Conservation (phyloP, 2,113 vertebrate species). For the Leptodactylus fuscus region DNA sequence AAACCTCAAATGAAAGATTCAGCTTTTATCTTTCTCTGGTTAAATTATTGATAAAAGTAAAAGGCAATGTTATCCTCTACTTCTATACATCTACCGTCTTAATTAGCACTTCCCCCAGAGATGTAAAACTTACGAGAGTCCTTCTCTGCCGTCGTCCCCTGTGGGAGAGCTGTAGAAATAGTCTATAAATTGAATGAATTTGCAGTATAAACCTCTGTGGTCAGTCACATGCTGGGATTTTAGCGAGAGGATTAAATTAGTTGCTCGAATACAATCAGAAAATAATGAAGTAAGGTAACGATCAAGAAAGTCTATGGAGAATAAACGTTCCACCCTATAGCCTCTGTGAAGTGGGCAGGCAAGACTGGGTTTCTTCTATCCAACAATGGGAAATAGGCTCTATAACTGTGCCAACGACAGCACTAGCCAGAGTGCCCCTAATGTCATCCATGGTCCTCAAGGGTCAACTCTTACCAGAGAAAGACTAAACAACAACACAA, state of each 20-base stretch:
- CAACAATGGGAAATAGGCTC: neutral
- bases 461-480: too few species aligned
- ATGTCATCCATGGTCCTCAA: too few species aligned
- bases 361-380: neutral
- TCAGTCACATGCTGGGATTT: constrained; percentile 27
- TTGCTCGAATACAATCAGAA: neutral
- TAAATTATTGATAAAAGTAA: constrained; percentile 8
- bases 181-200: constrained; percentile 39
- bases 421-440: too few species aligned
- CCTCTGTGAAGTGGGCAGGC: neutral
- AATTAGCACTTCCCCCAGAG: constrained; percentile 15
- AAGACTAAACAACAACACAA: too few species aligned
- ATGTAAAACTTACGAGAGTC: neutral
- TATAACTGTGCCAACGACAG: too few species aligned
- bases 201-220: neutral
- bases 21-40: neutral
- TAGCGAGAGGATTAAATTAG: neutral
- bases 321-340: neutral
- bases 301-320: neutral
- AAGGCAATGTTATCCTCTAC: neutral
- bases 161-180: constrained; percentile 2
- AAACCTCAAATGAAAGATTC: neutral
- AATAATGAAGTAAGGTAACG: neutral
- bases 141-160: neutral
- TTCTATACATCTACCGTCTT: neutral